These are phyloP conservation scores for Hydrolagus colliei DNA, from an alignment of 2,797 vertebrate species.

Conservation along the genomic window DNA sequence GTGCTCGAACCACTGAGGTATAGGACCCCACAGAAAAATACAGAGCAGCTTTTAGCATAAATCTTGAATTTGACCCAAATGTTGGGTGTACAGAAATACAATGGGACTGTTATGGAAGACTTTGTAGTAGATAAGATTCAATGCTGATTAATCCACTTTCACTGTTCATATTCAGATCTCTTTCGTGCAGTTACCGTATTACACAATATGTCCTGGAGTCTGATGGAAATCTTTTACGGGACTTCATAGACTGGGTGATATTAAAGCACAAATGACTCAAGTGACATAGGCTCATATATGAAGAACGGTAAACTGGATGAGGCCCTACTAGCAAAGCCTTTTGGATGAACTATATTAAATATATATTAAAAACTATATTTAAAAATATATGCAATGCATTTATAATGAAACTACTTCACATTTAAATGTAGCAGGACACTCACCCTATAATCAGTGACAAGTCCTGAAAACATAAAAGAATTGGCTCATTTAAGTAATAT, in stretches of 20 bases:
- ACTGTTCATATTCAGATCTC: not conserved
- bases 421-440: slow-evolving; percentile 44
- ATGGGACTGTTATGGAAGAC: not conserved
- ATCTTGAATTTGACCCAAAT: not conserved
- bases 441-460: slow-evolving; percentile 79
- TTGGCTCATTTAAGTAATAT: slow-evolving; percentile 21
- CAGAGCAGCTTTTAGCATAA: not conserved
- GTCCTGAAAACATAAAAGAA: slow-evolving; percentile 51
- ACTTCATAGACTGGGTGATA: not conserved
- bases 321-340: too few relatives aligned
- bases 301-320: too few relatives aligned
- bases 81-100: not conserved
- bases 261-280: not conserved
- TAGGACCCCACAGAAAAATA: not conserved
- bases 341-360: too few relatives aligned
- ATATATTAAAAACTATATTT: too few relatives aligned
- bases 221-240: not conserved
- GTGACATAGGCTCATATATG: not conserved
- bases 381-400: too few relatives aligned
- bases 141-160: not conserved
- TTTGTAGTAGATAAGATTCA: not conserved
- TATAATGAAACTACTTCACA: not conserved
- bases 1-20: too few relatives aligned
- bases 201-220: not conserved
- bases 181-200: not conserved